Evolutionary conservation across 2,888 invertebrate genomes (phyloP).

Genomic region (Ophion slaviceki): DNA sequence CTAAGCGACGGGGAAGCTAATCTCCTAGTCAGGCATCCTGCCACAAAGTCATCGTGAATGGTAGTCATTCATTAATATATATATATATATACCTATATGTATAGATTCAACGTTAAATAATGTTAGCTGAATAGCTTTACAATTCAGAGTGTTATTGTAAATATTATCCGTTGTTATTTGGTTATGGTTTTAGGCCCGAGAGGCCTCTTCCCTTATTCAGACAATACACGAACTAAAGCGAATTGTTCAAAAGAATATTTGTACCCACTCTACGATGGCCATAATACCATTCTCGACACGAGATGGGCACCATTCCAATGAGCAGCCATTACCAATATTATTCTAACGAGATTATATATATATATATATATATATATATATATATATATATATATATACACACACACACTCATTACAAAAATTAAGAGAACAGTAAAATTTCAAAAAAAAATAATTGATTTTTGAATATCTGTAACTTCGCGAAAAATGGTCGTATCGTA

Average conservation of each 20-base stretch:
- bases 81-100: conserved; percentile 21
- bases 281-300: conserved; percentile 19
- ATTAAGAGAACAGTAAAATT: no score
- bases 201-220: conserved; percentile 7
- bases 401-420: no score
- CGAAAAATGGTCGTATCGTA: no score
- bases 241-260: neutral
- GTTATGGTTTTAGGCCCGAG: conserved; percentile 21
- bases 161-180: conserved; percentile 33
- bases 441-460: no score
- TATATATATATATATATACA: no score
- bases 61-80: conserved; percentile 71
- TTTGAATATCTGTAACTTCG: no score
- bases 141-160: conserved; percentile 59
- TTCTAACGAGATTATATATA: neutral
- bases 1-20: conserved; percentile 93
- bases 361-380: neutral
- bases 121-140: conserved; percentile 58
- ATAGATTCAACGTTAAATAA: conserved; percentile 25
- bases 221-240: conserved; percentile 18
- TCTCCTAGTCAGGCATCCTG: conserved; percentile 85
- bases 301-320: conserved; percentile 9
- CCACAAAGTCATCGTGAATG: conserved; percentile 81
- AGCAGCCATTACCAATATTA: conserved; percentile 9
- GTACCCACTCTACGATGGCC: conserved; percentile 20